phyloP scores from a whole-genome alignment of 2,797 vertebrate species.

The Otolemur crassicaudatus region DNA sequence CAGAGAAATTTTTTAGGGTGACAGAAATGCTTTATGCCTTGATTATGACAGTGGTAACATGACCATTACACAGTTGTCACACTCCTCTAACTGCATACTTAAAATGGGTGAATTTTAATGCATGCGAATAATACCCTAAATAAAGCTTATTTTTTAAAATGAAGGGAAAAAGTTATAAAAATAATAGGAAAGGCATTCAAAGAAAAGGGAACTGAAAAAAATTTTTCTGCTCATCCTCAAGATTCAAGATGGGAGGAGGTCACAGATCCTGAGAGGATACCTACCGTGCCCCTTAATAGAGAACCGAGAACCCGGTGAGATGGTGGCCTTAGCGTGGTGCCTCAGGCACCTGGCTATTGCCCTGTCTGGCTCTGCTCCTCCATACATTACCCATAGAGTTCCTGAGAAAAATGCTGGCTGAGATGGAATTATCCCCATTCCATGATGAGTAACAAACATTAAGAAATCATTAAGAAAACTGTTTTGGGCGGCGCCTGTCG shows the following conservation, averaged over 20 bases:
- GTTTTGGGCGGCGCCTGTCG: neutral
- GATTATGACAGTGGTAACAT: neutral
- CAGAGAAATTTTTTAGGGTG: neutral
- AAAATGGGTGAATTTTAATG: neutral
- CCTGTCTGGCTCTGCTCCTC: too few species aligned
- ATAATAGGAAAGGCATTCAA: neutral
- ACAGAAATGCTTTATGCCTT: neutral
- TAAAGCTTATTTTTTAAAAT: neutral
- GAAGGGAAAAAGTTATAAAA: neutral
- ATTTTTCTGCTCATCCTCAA: neutral
- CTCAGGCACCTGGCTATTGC: neutral
- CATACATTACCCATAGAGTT: neutral
- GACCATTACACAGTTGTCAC: neutral
- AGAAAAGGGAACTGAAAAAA: neutral
- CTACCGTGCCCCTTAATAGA: neutral
- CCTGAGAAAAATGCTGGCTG: neutral
- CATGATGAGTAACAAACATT: conserved; percentile 13
- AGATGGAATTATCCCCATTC: neutral
- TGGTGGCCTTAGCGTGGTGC: neutral
- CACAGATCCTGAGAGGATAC: neutral
- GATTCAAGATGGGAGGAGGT: neutral
- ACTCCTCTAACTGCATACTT: neutral
- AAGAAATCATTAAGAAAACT: neutral
- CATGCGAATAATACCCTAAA: neutral
- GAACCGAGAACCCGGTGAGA: neutral